These are phyloP conservation scores for Adela reaumurella DNA, from an alignment of 2,888 invertebrate genomes.

Conservation along the genomic window DNA sequence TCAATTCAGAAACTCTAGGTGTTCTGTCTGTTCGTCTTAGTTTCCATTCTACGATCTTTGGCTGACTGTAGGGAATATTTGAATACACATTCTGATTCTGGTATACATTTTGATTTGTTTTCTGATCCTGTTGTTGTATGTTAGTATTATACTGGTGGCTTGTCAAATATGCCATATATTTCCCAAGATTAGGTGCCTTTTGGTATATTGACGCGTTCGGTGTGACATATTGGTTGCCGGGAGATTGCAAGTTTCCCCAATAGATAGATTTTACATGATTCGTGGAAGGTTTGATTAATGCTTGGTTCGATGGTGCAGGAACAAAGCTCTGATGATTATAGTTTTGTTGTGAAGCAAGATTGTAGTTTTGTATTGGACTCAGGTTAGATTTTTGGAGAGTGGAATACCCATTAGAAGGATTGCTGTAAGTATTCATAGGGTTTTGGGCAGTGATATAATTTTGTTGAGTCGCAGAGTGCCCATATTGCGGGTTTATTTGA, in stretches of 20 bases:
- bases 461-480: neutral
- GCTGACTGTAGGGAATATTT: too few relatives aligned
- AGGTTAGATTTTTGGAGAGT: too few relatives aligned
- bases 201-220: slow-evolving; percentile 10
- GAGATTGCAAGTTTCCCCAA: slow-evolving; percentile 40
- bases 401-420: too few relatives aligned
- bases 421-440: neutral
- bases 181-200: slow-evolving; percentile 14
- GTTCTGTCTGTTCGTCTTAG: slow-evolving; percentile 56
- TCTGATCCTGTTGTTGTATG: slow-evolving; percentile 12
- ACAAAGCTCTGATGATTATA: neutral
- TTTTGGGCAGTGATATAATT: neutral
- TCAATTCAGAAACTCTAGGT: slow-evolving; percentile 41
- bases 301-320: neutral
- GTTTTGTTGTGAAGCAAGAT: too few relatives aligned
- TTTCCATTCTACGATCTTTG: slow-evolving; percentile 36
- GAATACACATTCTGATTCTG: neutral
- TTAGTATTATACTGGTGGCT: slow-evolving; percentile 11
- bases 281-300: neutral
- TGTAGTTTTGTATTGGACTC: too few relatives aligned
- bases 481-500: neutral
- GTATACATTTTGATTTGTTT: neutral
- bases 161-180: slow-evolving; percentile 22
- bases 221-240: slow-evolving; percentile 30
- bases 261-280: slow-evolving; percentile 18